A percentile compares a stretch with the other conserved stretches of the same genome.
Evolutionary conservation across 2,888 invertebrate species (phyloP).

Genomic region (Ennomos quercinarius): DNA sequence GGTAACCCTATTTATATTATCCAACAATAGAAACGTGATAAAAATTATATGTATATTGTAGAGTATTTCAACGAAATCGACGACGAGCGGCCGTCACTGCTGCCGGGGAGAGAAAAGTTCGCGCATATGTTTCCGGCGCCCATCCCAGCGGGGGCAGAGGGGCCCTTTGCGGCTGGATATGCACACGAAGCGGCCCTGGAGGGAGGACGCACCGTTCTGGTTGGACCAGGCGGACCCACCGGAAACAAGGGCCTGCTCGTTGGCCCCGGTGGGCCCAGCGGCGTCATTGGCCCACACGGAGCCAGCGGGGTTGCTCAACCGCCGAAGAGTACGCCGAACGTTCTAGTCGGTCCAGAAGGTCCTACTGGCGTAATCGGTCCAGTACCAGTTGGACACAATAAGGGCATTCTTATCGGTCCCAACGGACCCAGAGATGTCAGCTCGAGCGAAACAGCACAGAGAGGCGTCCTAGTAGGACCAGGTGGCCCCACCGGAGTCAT

Average conservation of each 20-base stretch:
- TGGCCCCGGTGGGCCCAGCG: slow-evolving; percentile 53
- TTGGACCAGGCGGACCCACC: slow-evolving; percentile 54
- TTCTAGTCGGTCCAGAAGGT: slow-evolving; percentile 76
- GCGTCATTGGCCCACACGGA: slow-evolving; percentile 38
- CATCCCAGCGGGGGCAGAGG: slow-evolving; percentile 33
- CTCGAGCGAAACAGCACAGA: slow-evolving; percentile 50
- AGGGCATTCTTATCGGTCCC: slow-evolving; percentile 56
- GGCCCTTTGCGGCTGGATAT: slow-evolving; percentile 43
- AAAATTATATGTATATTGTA: slow-evolving; percentile 27
- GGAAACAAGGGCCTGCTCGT: slow-evolving; percentile 41
- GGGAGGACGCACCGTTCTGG: slow-evolving; percentile 40
- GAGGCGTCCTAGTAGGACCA: slow-evolving; percentile 75
- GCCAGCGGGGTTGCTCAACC: not conserved
- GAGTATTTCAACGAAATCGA: slow-evolving; percentile 73
- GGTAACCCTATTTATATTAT: not conserved
- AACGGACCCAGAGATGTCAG: slow-evolving; percentile 49
- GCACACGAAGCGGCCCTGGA: slow-evolving; percentile 37
- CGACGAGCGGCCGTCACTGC: slow-evolving; percentile 62
- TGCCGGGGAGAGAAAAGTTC: slow-evolving; percentile 53
- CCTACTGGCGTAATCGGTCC: slow-evolving; percentile 52
- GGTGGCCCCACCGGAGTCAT: slow-evolving; percentile 62
- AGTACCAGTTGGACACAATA: slow-evolving; percentile 24
- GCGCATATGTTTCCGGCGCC: slow-evolving; percentile 55
- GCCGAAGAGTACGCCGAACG: slow-evolving; percentile 43
- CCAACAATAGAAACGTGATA: not conserved